Percentiles rank a stretch among this genome's conserved stretches.
Conservation (phyloP, 2,113 vertebrate genomes). For the Muscicapa adusta region DNA sequence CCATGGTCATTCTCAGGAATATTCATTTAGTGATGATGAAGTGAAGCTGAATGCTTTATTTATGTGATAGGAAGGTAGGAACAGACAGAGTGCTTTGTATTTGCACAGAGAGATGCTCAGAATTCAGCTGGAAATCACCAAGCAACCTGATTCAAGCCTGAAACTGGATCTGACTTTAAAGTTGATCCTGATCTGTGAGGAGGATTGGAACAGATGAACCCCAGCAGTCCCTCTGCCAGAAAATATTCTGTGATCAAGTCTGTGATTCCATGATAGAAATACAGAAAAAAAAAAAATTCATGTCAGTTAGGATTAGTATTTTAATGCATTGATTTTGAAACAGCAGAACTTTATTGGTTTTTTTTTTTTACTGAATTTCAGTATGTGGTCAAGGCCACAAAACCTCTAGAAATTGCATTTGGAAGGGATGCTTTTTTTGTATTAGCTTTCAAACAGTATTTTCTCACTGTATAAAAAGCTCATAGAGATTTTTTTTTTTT, state of each 20-base stretch:
- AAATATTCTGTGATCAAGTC: background rate
- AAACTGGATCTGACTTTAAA: background rate
- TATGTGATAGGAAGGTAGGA: background rate
- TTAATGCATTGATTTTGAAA: background rate
- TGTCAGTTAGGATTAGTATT: background rate
- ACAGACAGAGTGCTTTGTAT: background rate
- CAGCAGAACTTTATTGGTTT: fast-evolving
- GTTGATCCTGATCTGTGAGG: background rate
- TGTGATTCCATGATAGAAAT: background rate
- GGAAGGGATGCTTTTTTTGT: background rate
- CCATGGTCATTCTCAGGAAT: background rate
- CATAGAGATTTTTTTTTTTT: background rate
- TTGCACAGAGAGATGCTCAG: background rate
- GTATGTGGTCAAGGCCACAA: background rate
- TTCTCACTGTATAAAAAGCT: background rate
- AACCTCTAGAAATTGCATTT: background rate
- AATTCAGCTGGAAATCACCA: background rate
- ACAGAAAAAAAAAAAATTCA: background rate
- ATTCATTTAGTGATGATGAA: background rate
- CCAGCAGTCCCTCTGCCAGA: background rate
- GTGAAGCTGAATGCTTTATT: background rate
- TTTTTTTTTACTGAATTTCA: background rate
- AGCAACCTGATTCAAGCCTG: background rate
- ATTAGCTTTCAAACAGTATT: background rate
- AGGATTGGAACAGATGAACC: background rate